Percentiles rank a stretch among this genome's conserved stretches.
Evolutionary conservation across 1,140 invertebrate genomes (phyloP).

Genomic region (Listronotus bonariensis): DNA sequence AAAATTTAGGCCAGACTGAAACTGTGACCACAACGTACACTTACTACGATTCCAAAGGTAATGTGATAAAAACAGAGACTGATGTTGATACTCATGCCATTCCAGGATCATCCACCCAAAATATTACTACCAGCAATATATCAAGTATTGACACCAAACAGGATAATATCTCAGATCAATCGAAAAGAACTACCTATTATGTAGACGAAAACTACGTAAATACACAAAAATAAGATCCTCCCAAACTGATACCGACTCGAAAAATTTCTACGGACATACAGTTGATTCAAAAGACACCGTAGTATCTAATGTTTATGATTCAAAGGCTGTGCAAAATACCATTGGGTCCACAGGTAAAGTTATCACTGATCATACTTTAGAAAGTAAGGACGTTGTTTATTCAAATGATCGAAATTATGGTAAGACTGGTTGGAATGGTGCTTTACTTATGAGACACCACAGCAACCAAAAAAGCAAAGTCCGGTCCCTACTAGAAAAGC

Average conservation of each 20-base stretch:
- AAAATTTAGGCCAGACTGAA: conserved; percentile 32
- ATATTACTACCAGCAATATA: conserved; percentile 5
- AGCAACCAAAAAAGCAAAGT: too few species aligned
- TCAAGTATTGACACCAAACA: conserved; percentile 12
- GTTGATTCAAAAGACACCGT: conserved; percentile 39
- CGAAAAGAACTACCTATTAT: conserved; percentile 29
- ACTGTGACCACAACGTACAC: conserved; percentile 48
- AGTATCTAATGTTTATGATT: conserved; percentile 45
- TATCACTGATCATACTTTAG: conserved; percentile 21
- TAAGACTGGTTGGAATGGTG: too few species aligned
- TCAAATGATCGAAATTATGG: too few species aligned
- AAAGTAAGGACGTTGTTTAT: too few species aligned
- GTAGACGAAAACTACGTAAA: conserved; percentile 43
- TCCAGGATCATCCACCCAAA: conserved; percentile 15
- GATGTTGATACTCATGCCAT: conserved; percentile 42
- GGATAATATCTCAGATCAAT: conserved; percentile 4
- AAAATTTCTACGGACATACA: conserved; percentile 44
- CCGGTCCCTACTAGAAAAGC: too few species aligned
- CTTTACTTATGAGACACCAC: too few species aligned
- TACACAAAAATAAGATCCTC: conserved; percentile 33
- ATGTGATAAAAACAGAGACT: conserved; percentile 47
- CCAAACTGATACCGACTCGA: conserved; percentile 35
- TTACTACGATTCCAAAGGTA: conserved; percentile 52
- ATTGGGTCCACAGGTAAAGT: conserved; percentile 44
- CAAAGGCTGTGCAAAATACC: conserved; percentile 42